Evolutionary conservation across 1,140 invertebrate genomes (phyloP), one percentile per base, ranked within the genome.

Genomic region (Tetragonula clypearis): DNA sequence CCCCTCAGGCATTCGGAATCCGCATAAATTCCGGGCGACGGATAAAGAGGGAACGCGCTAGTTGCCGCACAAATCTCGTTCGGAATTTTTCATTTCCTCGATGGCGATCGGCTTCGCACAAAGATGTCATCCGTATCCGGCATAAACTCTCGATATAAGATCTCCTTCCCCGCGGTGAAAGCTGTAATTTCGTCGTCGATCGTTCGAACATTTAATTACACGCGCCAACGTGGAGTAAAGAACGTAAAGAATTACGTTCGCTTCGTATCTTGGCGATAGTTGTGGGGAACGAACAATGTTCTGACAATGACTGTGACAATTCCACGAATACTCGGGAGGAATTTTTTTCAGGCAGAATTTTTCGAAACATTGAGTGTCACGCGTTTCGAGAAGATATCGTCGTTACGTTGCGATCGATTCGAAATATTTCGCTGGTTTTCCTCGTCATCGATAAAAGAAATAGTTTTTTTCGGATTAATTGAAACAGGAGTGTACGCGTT

Each of bases 61-160:
- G 73, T 69, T 79, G 84, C 75, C 85, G 90, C 89, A 87, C 88
- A 90, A 93, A 91, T 93, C 92, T 92, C 88, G 91, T 91, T 90
- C 85, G 91, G 90, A 93, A 93, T 93, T 92, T 93, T 93, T 93
- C 92, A 93, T 93, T 93, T 93, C 92, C 91, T 91, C 90, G 79
- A 86, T 88, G 82, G 86, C 88, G 82, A 89, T 87, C 88, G 88
- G 71, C 78, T 87, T 89, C 86, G 77, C 83, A 76, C 82, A 69
- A 86, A 73, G 30, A 89, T 87, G 76, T 88, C 87, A 73, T 53
- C 55, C 53, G 41, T 71, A 74, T 75, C 84, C 69, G 84, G 74
- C 78, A 53, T 81, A 85, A 85, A 85, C 79, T 69, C 60, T 9
- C 60, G 78, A 68, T 85, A 75, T 81, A 85, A 81, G 79, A 85